phyloP scores from a whole-genome alignment of 2,113 vertebrate species.

The Craseonycteris thonglongyai region DNA sequence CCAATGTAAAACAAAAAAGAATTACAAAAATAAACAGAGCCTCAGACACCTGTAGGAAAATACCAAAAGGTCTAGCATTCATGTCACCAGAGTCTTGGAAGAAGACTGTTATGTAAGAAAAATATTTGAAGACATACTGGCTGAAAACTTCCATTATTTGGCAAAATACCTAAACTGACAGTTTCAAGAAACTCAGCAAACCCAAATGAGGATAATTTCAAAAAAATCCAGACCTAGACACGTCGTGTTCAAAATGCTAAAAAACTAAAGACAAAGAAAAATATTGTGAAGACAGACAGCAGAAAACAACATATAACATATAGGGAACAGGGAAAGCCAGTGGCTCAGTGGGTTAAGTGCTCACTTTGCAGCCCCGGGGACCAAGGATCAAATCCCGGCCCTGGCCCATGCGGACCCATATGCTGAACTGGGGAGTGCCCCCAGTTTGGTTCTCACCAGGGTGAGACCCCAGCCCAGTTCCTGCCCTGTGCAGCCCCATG shows the following conservation, averaged over 20 bases:
- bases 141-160: neutral
- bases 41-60: neutral
- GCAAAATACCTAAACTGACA: neutral
- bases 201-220: neutral
- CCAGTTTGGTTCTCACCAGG: no score
- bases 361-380: no score
- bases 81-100: neutral
- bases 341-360: no score
- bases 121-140: neutral
- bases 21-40: neutral
- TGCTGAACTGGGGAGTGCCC: no score
- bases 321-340: no score
- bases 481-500: no score
- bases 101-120: neutral
- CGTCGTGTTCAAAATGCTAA: conserved; percentile 4
- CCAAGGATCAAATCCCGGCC: no score
- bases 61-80: neutral
- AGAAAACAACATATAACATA: neutral
- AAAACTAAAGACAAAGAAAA: conserved; percentile 20
- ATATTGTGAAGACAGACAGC: neutral
- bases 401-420: no score
- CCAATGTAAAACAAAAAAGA: neutral
- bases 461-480: no score
- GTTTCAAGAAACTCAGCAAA: conserved; percentile 20
- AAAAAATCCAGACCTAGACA: neutral